phyloP scores from a whole-genome alignment of 2,888 invertebrate species.

The Thysanoteuthis rhombus region DNA sequence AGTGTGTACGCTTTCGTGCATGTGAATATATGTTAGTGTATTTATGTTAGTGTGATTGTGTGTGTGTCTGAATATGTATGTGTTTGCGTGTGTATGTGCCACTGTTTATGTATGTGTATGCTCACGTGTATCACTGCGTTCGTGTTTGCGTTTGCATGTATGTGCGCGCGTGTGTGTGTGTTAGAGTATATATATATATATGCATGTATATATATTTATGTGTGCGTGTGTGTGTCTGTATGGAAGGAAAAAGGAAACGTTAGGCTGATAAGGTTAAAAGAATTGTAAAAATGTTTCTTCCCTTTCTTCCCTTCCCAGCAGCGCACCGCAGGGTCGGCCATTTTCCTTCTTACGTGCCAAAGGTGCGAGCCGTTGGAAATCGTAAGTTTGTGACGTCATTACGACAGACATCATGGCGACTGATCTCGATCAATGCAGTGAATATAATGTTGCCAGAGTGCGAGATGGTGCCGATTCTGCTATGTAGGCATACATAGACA shows the following conservation, averaged over 20 bases:
- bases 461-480: too few species aligned
- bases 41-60: neutral
- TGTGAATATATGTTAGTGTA: neutral
- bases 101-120: neutral
- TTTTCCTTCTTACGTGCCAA: too few species aligned
- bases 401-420: too few species aligned
- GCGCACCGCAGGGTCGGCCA: too few species aligned
- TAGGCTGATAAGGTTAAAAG: too few species aligned
- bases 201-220: neutral
- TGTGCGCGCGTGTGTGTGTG: neutral
- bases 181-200: neutral
- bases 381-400: too few species aligned
- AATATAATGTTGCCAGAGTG: too few species aligned
- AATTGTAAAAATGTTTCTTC: too few species aligned
- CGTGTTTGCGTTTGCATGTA: neutral
- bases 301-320: too few species aligned
- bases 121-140: neutral
- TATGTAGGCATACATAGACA: too few species aligned
- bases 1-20: neutral
- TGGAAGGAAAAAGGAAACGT: neutral
- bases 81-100: neutral
- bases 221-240: neutral
- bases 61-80: neutral
- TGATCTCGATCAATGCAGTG: too few species aligned
- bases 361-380: too few species aligned